Evolutionary conservation across 2,888 invertebrate genomes (phyloP).

Genomic region (Heliconius charithonia): DNA sequence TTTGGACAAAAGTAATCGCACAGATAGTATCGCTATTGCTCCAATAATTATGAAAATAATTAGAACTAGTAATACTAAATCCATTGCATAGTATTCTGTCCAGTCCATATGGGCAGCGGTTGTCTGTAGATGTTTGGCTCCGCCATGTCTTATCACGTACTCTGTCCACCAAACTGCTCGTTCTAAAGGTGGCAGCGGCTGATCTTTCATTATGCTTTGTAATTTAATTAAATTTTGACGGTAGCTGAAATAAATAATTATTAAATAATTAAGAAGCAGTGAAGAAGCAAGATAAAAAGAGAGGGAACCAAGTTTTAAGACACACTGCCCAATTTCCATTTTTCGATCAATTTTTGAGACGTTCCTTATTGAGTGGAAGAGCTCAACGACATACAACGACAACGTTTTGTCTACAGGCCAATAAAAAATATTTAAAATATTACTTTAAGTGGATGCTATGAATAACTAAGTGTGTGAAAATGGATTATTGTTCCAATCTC

Average conservation of each 20-base stretch:
- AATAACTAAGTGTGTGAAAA: too few species aligned
- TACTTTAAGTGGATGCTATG: too few species aligned
- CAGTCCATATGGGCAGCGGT: constrained; percentile 45
- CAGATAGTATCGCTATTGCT: background rate
- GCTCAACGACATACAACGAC: too few species aligned
- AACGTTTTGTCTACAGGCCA: too few species aligned
- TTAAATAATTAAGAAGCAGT: background rate
- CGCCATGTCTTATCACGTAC: constrained; percentile 48
- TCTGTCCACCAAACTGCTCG: constrained; percentile 53
- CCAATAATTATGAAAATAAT: background rate
- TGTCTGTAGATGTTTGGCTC: constrained; percentile 46
- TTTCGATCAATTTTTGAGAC: too few species aligned
- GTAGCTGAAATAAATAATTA: constrained; percentile 44
- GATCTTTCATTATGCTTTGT: constrained; percentile 45
- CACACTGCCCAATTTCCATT: too few species aligned
- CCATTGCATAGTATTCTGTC: constrained; percentile 43
- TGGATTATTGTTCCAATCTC: too few species aligned
- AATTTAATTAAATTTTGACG: constrained; percentile 44
- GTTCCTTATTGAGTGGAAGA: too few species aligned
- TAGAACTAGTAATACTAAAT: constrained; percentile 24
- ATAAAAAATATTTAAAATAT: too few species aligned
- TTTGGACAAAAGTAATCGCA: background rate
- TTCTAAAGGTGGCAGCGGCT: constrained; percentile 46
- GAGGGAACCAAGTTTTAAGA: background rate
- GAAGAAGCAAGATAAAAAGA: background rate